Base-by-base conservation (phyloP, 2,888 invertebrate genomes). In the Antheraea assamensis region DNA sequence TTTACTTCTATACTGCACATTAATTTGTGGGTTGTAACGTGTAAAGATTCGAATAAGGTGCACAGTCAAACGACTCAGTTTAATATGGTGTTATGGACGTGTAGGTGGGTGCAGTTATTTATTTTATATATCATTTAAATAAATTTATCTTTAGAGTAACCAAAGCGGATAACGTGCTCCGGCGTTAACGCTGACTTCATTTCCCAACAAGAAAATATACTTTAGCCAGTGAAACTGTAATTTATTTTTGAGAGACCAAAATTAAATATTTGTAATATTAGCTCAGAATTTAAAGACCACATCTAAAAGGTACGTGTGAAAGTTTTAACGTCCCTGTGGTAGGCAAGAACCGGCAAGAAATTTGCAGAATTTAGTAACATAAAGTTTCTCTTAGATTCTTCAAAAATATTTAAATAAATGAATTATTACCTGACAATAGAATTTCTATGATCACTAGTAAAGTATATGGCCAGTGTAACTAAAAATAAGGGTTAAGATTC, bases 51-150 rank as follows among this genome's bases (percentile, higher is more conserved):
- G 5, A 13, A 64, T 4, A 30, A 66, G 1, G 30, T 66, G 64
- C 64, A 17, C 27, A 13, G 35, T 8, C 35, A 35, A 68, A 35
- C 24, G 35, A 68, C 0, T 35, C 35, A 8, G 1, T 68, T 68
- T 35, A 35, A 68, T 35, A 68, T 21, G 68, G 68, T 4, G 31
- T 8, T 49, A 49, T 47, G 13, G 71, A 49, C 10, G 52, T 24
- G 71, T 71, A 42, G 52, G 47, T 71, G 71, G 8, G 52, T 71
- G 52, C 27, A 71, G 68, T 35, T 68, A 68, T 21, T 2, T 68
- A 58, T 10, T 10, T 5, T 10, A 8, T 24, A 24, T 24, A 58
- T 10, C n/a, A n/a, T n/a, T 55, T 55, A n/a, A 55, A 55, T 58
- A 58, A 24, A 58, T 24, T 58, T 27, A 17, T 61, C 3, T 17